phyloP scores from a whole-genome alignment of 2,888 invertebrate species.

The Apotomis betuletana region DNA sequence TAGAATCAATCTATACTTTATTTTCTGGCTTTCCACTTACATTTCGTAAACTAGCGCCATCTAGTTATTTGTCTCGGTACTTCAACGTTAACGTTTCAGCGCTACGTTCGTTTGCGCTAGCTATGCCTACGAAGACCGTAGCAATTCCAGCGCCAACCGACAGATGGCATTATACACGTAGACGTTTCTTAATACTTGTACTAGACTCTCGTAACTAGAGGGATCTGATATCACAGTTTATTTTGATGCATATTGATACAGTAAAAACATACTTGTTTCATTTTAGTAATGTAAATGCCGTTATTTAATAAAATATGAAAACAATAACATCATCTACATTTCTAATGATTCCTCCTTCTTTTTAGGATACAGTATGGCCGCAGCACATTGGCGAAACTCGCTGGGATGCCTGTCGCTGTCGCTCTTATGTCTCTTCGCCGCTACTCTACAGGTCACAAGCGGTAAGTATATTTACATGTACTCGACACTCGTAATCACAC shows the following conservation, averaged over 20 bases:
- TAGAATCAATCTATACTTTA: background rate
- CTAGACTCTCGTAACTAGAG: too few species aligned
- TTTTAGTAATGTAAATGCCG: too few species aligned
- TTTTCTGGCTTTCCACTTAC: background rate
- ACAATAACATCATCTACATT: too few species aligned
- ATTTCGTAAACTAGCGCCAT: conserved; percentile 56
- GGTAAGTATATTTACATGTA: conserved; percentile 80
- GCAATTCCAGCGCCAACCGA: conserved; percentile 50
- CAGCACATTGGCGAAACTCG: conserved; percentile 92
- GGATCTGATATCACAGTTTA: conserved; percentile 15
- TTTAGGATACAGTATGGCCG: conserved; percentile 92
- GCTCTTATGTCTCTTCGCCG: conserved; percentile 88
- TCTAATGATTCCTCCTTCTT: conserved; percentile 15
- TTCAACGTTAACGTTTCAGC: conserved; percentile 9
- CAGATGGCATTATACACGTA: conserved; percentile 58
- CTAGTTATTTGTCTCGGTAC: conserved; percentile 46
- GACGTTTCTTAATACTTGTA: background rate
- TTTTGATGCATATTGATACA: too few species aligned
- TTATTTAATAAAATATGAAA: too few species aligned
- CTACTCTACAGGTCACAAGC: conserved; percentile 90
- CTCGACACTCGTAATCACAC: background rate
- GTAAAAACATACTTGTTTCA: too few species aligned
- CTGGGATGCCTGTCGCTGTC: conserved; percentile 90
- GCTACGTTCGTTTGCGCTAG: background rate
- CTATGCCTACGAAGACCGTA: background rate